These are phyloP conservation scores for Galago senegalensis DNA, from an alignment of 2,797 vertebrate genomes.

Conservation along the genomic window DNA sequence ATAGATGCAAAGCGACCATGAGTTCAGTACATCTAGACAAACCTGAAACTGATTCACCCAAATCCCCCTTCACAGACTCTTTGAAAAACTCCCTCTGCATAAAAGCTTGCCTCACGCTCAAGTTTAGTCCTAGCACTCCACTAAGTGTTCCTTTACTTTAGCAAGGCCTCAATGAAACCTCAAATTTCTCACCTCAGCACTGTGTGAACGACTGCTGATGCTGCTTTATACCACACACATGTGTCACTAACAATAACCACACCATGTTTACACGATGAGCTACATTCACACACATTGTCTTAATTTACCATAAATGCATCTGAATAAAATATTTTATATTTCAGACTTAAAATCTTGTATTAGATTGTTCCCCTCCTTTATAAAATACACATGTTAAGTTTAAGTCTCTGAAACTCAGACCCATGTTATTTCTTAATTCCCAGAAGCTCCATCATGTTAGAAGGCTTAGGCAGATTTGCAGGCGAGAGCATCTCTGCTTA, in stretches of 20 bases:
- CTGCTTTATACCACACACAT: background rate
- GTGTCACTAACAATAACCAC: too few species aligned
- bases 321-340: background rate
- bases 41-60: background rate
- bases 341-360: background rate
- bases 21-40: background rate
- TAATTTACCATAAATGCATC: background rate
- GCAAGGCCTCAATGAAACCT: background rate
- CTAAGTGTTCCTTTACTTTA: background rate
- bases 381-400: background rate
- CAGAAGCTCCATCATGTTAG: background rate
- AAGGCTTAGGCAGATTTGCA: background rate
- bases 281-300: background rate
- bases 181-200: background rate
- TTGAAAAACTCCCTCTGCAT: background rate
- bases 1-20: background rate
- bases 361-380: background rate
- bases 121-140: background rate
- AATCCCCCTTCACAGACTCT: background rate
- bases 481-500: background rate
- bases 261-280: fast-evolving
- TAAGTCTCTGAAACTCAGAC: background rate
- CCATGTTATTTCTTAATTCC: background rate
- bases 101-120: background rate
- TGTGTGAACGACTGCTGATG: background rate